Evolutionary conservation across 1,140 invertebrate genomes (phyloP).

Genomic region (Drosophila ercepeae): DNA sequence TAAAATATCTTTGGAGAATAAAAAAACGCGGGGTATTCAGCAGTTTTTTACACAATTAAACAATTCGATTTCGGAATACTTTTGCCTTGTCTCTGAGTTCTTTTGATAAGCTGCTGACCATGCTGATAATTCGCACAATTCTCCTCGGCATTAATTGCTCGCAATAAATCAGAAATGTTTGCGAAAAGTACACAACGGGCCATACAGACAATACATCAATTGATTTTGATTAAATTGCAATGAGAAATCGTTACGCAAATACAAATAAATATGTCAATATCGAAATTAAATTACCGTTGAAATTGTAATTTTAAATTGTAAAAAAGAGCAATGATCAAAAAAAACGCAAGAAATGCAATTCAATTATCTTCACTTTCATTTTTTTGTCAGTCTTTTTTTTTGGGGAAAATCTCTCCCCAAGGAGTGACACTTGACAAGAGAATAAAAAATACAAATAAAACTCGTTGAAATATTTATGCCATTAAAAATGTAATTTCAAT

Average conservation of each 20-base stretch:
- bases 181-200: conserved; percentile 4
- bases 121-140: conserved; percentile 29
- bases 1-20: no score
- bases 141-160: conserved; percentile 23
- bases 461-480: conserved; percentile 51
- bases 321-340: neutral
- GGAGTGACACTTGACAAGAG: conserved; percentile 34
- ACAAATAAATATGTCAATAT: conserved; percentile 22
- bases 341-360: neutral
- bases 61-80: neutral
- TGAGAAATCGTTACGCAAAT: conserved; percentile 5
- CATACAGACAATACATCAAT: conserved; percentile 23
- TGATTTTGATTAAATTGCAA: conserved; percentile 5
- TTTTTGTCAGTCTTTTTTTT: neutral
- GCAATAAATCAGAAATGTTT: conserved; percentile 39
- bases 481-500: conserved; percentile 74
- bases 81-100: conserved; percentile 27
- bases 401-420: neutral
- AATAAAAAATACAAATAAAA: conserved; percentile 21
- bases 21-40: neutral
- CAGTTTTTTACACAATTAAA: neutral
- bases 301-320: conserved; percentile 1
- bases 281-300: conserved; percentile 13
- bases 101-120: conserved; percentile 45
- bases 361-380: conserved; percentile 5